Evolutionary conservation across 2,113 vertebrate genomes (phyloP), one percentile per base, ranked within the genome.

Genomic region (Pipa parva): DNA sequence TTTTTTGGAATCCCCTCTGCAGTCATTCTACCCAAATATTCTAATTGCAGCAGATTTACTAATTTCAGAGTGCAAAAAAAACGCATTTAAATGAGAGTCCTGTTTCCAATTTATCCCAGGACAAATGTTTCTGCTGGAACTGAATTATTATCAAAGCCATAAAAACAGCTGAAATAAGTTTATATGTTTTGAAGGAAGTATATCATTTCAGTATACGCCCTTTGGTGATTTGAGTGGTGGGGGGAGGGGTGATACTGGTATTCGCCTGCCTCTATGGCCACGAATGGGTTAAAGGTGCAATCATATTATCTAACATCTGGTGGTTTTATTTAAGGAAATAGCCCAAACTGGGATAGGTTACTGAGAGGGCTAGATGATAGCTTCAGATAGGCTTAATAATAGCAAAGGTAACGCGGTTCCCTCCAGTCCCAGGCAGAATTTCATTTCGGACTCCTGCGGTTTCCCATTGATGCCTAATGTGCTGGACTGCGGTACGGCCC

Each of bases 141-240:
- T 10, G 66, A 69, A 69, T 69, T 69, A 60, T 69, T 69, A 69
- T 69, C 48, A 69, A 69, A 69, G 66, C 48, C 22, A 33, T 36
- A 28, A 54, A 62, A 69, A 69, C 66, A 69, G 66, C 66, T 69
- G 66, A 69, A 69, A 61, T 69, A 69, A 69, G 66, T 69, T 69
- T 69, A 58, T 45, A 50, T 60, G 52, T 69, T 54, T 27, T 15
- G 31, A 61, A 61, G 49, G 66, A 69, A 69, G 57, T 69, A 69
- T 69, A 59, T 69, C 24, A 54, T 69, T 69, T 69, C 66, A 69
- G 21, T 52, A 25, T 49, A 20, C 10, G 36, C 55, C 31, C 21
- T 9, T 45, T 18, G 7, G n/a, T n/a, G n/a, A n/a, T n/a, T n/a
- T n/a, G n/a, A n/a, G n/a, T n/a, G 9, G 17, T 33, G 48, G 31